These are phyloP conservation scores for Drosophila bipectinata DNA, from an alignment of 1,140 invertebrate genomes.

Conservation along the genomic window DNA sequence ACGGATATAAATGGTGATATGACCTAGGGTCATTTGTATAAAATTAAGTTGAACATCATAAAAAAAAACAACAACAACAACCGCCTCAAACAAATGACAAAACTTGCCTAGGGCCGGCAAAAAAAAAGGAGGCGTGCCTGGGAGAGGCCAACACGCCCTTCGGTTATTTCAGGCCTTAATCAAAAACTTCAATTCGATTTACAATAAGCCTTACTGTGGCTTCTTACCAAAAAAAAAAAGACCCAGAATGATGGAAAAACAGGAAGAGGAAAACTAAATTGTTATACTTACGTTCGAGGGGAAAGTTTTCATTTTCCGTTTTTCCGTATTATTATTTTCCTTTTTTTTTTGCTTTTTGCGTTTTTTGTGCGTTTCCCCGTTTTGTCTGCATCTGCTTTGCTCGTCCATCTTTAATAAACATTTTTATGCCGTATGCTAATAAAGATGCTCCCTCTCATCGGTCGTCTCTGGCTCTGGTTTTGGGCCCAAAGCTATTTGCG, in stretches of 20 bases:
- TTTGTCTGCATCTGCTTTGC: conserved; percentile 21
- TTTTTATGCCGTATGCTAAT: conserved; percentile 83
- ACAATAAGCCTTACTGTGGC: conserved; percentile 56
- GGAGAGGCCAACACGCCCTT: conserved; percentile 30
- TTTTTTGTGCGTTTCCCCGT: conserved; percentile 26
- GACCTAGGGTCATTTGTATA: conserved; percentile 81
- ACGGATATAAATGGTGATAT: conserved; percentile 83
- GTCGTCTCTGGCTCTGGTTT: conserved; percentile 51
- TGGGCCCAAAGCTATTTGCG: conserved; percentile 47
- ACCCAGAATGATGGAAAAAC: not conserved
- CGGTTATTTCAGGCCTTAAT: conserved; percentile 63
- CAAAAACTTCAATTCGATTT: conserved; percentile 80
- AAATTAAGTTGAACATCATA: conserved; percentile 83
- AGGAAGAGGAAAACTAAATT: conserved; percentile 59
- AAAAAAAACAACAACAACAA: conserved; percentile 44
- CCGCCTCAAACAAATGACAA: conserved; percentile 29
- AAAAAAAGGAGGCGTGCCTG: conserved; percentile 30
- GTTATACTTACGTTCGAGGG: conserved; percentile 42
- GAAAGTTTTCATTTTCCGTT: conserved; percentile 28
- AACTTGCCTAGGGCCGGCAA: conserved; percentile 16
- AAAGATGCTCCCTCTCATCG: conserved; percentile 65
- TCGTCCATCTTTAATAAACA: conserved; percentile 78
- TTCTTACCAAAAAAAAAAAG: not conserved
- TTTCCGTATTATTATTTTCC: conserved; percentile 15
- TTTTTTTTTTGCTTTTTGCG: not conserved